Percentiles rank a stretch among this genome's conserved stretches.
phyloP scores from a whole-genome alignment of 2,113 vertebrate species.

The Chunga burmeisteri region DNA sequence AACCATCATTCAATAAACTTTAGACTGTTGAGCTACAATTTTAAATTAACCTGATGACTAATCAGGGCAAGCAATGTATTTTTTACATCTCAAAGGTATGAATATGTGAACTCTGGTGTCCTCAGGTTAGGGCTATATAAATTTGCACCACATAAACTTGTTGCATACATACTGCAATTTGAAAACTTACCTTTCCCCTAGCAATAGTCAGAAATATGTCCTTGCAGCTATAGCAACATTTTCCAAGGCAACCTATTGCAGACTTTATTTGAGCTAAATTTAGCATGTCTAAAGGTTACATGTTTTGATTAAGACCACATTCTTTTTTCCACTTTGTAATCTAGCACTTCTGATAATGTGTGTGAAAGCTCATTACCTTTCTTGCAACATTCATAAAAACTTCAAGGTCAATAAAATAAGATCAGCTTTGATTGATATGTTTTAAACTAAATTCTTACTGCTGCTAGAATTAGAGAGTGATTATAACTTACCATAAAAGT shows the following conservation, averaged over 20 bases:
- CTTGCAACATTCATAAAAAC: constrained; percentile 21
- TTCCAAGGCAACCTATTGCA: constrained; percentile 78
- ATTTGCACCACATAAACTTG: constrained; percentile 20
- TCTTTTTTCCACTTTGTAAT: constrained; percentile 28
- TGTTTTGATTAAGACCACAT: constrained; percentile 69
- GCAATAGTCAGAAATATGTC: constrained; percentile 67
- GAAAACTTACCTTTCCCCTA: constrained; percentile 67
- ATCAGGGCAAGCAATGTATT: not conserved
- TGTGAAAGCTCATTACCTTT: constrained; percentile 12
- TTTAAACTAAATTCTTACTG: constrained; percentile 29
- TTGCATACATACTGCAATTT: not conserved
- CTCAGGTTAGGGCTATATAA: not conserved
- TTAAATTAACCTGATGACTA: not conserved
- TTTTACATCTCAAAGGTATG: not conserved
- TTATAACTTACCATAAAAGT: not conserved
- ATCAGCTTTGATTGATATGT: not conserved
- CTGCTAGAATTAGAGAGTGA: not conserved
- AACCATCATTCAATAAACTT: not conserved
- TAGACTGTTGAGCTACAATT: not conserved
- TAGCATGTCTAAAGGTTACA: constrained; percentile 68
- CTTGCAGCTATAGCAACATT: constrained; percentile 81
- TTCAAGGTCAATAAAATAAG: not conserved
- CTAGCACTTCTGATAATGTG: not conserved
- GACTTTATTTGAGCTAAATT: constrained; percentile 73
- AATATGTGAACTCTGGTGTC: not conserved